Conservation (phyloP, 1,140 invertebrate species). For the Bombus breviceps region DNA sequence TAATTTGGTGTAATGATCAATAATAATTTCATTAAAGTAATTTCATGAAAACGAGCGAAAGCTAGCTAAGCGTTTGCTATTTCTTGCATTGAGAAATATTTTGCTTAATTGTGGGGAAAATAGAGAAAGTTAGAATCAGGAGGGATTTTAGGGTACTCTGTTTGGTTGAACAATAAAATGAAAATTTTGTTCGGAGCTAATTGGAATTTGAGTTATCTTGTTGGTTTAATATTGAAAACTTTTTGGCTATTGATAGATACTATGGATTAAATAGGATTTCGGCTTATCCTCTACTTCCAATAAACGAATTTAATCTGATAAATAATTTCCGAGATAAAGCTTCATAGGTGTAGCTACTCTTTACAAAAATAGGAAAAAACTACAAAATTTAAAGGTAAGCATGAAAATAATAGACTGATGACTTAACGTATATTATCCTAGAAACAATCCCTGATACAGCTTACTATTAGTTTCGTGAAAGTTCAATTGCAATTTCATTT, state of each 20-base stretch:
- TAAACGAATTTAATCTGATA: neutral
- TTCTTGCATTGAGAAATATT: neutral
- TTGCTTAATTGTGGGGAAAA: neutral
- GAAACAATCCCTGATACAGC: no score
- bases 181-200: neutral
- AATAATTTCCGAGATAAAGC: neutral
- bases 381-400: neutral
- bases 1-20: no score
- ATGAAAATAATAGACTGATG: no score
- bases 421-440: no score
- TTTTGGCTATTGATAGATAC: neutral
- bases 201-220: neutral
- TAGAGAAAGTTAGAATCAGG: no score
- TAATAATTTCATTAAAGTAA: no score
- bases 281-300: neutral
- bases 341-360: neutral
- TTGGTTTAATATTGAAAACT: neutral
- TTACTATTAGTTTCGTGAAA: no score
- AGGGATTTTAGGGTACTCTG: neutral
- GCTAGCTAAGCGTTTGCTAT: no score
- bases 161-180: neutral
- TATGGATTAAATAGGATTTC: neutral
- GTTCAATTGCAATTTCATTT: neutral
- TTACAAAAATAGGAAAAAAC: neutral
- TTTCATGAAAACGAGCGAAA: no score